Percentiles rank a stretch among this genome's conserved stretches.
phyloP scores from a whole-genome alignment of 2,888 invertebrate genomes.

The Caenorhabditis imperialis region DNA sequence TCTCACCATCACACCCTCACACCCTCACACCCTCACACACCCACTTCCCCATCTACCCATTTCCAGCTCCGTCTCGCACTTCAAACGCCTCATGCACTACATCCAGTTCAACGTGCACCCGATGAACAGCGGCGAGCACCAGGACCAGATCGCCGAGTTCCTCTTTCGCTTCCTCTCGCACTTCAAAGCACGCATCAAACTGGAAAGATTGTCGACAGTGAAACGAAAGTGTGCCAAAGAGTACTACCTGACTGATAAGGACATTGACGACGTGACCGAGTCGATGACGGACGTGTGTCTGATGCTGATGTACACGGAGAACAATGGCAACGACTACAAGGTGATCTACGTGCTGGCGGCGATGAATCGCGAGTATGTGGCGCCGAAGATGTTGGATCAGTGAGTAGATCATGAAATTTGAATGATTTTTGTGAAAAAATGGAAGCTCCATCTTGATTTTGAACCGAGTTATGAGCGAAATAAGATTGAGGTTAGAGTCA shows the following conservation, averaged over 20 bases:
- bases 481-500: too few relatives aligned
- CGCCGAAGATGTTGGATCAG: constrained; percentile 62
- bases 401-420: constrained; percentile 37
- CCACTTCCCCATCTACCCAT: not conserved
- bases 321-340: constrained; percentile 12
- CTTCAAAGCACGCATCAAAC: constrained; percentile 26
- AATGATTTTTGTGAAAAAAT: too few relatives aligned
- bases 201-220: constrained; percentile 41
- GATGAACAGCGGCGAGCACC: constrained; percentile 50
- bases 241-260: constrained; percentile 54
- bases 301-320: constrained; percentile 28
- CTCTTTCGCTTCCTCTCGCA: constrained; percentile 8
- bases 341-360: constrained; percentile 31
- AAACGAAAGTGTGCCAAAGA: constrained; percentile 39
- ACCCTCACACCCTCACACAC: too few relatives aligned
- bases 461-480: too few relatives aligned
- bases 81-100: constrained; percentile 56
- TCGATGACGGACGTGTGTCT: constrained; percentile 10
- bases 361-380: constrained; percentile 53
- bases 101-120: constrained; percentile 61
- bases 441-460: too few relatives aligned
- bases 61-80: constrained; percentile 53
- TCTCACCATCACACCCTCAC: too few relatives aligned
- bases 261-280: constrained; percentile 41
- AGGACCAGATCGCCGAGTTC: constrained; percentile 31